Percentiles rank a stretch among this genome's conserved stretches.
Evolutionary conservation across 1,140 invertebrate genomes (phyloP).

Genomic region (Drosophila sp.): DNA sequence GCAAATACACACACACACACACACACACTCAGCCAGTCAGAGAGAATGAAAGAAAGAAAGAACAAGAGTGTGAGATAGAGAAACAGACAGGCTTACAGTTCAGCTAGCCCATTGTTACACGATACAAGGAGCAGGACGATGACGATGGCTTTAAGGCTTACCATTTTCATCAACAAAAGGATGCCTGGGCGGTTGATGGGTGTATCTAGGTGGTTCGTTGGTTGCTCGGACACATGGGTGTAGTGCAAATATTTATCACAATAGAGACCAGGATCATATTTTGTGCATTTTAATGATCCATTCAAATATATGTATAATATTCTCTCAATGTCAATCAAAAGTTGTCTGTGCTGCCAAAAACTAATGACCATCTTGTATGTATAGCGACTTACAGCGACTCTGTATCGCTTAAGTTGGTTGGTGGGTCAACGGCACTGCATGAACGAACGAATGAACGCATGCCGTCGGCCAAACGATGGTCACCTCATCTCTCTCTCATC

Average conservation of each 20-base stretch:
- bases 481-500: constrained; percentile 3
- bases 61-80: constrained; percentile 4
- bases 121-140: constrained; percentile 30
- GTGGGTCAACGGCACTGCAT: constrained; percentile 38
- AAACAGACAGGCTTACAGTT: constrained; percentile 19
- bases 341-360: background rate
- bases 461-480: background rate
- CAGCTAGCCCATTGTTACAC: constrained; percentile 60
- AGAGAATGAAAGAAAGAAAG: background rate
- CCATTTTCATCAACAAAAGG: constrained; percentile 60
- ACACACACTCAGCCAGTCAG: background rate
- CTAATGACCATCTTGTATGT: background rate
- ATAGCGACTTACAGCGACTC: background rate
- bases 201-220: constrained; percentile 21
- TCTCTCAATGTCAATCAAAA: background rate
- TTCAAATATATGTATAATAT: background rate
- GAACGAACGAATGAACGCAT: constrained; percentile 40
- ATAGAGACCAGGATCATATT: background rate
- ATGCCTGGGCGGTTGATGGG: constrained; percentile 24
- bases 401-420: background rate
- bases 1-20: constrained; percentile 61
- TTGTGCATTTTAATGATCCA: background rate
- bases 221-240: background rate
- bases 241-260: background rate
- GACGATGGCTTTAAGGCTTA: constrained; percentile 71